Evolutionary conservation across 2,797 vertebrate species (phyloP), one percentile per base, ranked within the genome.

Genomic region (Typhlichthys subterraneus): DNA sequence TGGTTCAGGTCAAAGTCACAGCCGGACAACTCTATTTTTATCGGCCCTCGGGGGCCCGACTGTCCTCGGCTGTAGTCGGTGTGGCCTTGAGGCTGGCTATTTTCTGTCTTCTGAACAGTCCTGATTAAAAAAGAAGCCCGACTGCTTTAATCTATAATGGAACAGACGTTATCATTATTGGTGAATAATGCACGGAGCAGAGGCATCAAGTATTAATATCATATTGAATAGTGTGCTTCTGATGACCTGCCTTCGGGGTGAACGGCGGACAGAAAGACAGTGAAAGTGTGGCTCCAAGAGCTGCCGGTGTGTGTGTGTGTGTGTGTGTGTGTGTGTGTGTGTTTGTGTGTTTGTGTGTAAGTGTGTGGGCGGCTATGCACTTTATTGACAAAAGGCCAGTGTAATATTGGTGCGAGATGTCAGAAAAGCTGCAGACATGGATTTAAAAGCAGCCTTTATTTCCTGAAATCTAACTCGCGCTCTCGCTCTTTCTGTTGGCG

Each of bases 151-250:
- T 94, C 88, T 92, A 94, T 94, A 94, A 94, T 95, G 89, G 92
- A 94, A 91, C 91, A 93, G 91, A 92, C 89, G 81, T 92, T 91
- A 92, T 94, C 90, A 93, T 92, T 93, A 92, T 92, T 90, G 88
- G 91, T 95, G 91, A 95, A 95, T 95, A 94, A 95, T 95, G 93
- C 91, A 95, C 90, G 76, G 86, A 75, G 69, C 87, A 83, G 85
- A 85, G 83, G 89, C 91, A 94, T 94, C 90, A 94, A 94, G 89
- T 93, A 94, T 94, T 95, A 94, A 95, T 94, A 92, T 91, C 83
- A 88, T 93, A 94, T 93, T 79, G 91, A 92, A 89, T 88, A 83
- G 82, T 89, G 88, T 70, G 59, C 87, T 79, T 91, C 81, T 65
- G 59, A 77, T 86, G 88, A 88, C 85, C 69, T 81, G 85, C 89